phyloP scores from a whole-genome alignment of 2,888 invertebrate genomes.

The Apamea monoglypha region DNA sequence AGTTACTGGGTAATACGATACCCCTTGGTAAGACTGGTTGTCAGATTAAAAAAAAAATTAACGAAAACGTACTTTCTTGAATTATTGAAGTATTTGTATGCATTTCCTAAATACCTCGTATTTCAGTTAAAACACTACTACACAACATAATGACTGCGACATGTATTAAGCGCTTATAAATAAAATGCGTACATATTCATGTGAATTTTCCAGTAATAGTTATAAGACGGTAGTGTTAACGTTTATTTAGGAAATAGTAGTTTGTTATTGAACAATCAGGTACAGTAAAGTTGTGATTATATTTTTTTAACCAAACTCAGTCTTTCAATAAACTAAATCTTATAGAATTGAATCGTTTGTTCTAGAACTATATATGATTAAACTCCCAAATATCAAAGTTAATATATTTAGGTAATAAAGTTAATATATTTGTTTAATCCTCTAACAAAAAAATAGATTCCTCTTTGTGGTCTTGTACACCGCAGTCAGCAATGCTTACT shows the following conservation, averaged over 20 bases:
- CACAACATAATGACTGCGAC: slow-evolving; percentile 15
- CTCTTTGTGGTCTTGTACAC: background rate
- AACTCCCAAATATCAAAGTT: background rate
- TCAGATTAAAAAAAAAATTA: no score
- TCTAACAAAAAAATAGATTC: background rate
- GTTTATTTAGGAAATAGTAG: background rate
- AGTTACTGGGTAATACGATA: no score
- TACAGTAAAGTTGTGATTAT: slow-evolving; percentile 15
- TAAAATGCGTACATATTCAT: slow-evolving; percentile 36
- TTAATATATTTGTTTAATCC: background rate
- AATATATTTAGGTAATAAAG: background rate
- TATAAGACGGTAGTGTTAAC: slow-evolving; percentile 28
- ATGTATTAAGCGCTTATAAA: slow-evolving; percentile 15
- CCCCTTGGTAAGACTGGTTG: no score
- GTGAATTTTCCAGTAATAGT: slow-evolving; percentile 29
- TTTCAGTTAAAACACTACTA: slow-evolving; percentile 8
- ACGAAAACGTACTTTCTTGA: background rate
- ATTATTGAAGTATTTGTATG: background rate
- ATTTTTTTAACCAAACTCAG: background rate
- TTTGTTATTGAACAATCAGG: slow-evolving; percentile 32
- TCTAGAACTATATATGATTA: background rate
- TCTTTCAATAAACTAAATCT: background rate
- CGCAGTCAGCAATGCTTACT: background rate
- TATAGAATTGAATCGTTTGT: background rate
- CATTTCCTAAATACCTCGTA: background rate